phyloP scores from a whole-genome alignment of 2,797 vertebrate species.

The Atherinosoma microstoma region DNA sequence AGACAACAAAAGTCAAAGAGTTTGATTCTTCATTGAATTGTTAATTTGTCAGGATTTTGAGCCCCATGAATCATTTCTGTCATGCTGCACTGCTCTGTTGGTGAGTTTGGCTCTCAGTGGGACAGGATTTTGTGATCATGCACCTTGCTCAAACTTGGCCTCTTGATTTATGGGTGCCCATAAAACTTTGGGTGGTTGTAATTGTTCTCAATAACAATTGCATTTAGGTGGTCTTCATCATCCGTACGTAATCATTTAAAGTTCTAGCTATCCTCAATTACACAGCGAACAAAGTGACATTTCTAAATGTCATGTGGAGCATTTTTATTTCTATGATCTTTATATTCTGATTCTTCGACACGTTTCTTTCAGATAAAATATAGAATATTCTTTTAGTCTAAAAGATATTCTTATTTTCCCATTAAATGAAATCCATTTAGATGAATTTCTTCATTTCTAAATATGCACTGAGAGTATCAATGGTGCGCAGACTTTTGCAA shows the following conservation, averaged over 20 bases:
- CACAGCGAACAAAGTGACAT: conserved; percentile 21
- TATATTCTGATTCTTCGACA: conserved; percentile 15
- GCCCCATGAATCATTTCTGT: conserved; percentile 17
- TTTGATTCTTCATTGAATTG: conserved; percentile 37
- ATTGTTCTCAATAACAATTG: conserved; percentile 49
- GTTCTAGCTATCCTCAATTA: conserved; percentile 15
- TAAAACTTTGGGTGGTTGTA: conserved; percentile 48
- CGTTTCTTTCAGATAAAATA: not conserved
- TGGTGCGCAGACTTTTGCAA: not conserved
- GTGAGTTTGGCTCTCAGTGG: conserved; percentile 16
- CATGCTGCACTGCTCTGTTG: conserved; percentile 8
- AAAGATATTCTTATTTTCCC: conserved; percentile 4
- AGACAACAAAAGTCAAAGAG: conserved; percentile 22
- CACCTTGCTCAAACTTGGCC: conserved; percentile 38
- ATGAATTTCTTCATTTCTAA: not conserved
- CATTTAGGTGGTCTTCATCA: conserved; percentile 42
- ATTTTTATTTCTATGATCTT: not conserved
- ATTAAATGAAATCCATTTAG: conserved; percentile 11
- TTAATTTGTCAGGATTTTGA: conserved; percentile 41
- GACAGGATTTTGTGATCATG: conserved; percentile 17
- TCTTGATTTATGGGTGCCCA: conserved; percentile 57
- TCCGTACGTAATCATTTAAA: too few relatives aligned
- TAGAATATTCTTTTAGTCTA: conserved; percentile 3
- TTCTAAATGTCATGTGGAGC: conserved; percentile 45
- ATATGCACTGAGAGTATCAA: not conserved